A percentile compares a stretch with the other conserved stretches of the same genome.
These are phyloP conservation scores for Epicauta chinensis DNA, from an alignment of 1,140 invertebrate species.

Conservation along the genomic window DNA sequence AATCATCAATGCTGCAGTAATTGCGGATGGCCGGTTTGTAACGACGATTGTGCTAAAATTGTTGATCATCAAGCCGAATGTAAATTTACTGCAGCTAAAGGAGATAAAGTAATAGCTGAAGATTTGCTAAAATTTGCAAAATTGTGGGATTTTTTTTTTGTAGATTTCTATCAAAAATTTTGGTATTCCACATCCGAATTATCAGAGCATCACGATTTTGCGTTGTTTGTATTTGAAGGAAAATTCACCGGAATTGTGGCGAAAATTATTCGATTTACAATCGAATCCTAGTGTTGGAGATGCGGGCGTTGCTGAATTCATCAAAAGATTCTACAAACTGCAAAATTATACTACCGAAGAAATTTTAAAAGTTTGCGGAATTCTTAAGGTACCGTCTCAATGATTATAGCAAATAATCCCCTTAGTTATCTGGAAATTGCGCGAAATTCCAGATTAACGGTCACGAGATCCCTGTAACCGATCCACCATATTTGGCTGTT, in stretches of 20 bases:
- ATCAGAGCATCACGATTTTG: constrained; percentile 60
- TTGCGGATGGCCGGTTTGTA: constrained; percentile 64
- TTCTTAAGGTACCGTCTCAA: constrained; percentile 52
- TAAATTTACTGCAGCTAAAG: constrained; percentile 48
- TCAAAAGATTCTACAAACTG: constrained; percentile 58
- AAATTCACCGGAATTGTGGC: constrained; percentile 49
- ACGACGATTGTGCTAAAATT: constrained; percentile 45
- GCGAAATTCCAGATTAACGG: constrained; percentile 47
- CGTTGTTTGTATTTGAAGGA: constrained; percentile 55
- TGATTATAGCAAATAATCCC: no score
- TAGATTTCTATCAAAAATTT: constrained; percentile 58
- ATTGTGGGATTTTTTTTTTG: constrained; percentile 15
- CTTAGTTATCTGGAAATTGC: no score
- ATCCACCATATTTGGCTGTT: constrained; percentile 58
- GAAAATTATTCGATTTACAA: constrained; percentile 52
- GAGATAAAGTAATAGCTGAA: constrained; percentile 52
- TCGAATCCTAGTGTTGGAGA: constrained; percentile 52
- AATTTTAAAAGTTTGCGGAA: constrained; percentile 61
- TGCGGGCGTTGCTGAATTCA: constrained; percentile 53
- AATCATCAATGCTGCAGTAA: constrained; percentile 47
- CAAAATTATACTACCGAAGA: constrained; percentile 56
- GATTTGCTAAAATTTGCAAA: no score
- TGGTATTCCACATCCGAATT: constrained; percentile 55
- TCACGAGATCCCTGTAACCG: constrained; percentile 65
- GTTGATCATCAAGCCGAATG: constrained; percentile 58